Evolutionary conservation across 1,140 invertebrate genomes (phyloP).

Genomic region (Pomacea maculata): DNA sequence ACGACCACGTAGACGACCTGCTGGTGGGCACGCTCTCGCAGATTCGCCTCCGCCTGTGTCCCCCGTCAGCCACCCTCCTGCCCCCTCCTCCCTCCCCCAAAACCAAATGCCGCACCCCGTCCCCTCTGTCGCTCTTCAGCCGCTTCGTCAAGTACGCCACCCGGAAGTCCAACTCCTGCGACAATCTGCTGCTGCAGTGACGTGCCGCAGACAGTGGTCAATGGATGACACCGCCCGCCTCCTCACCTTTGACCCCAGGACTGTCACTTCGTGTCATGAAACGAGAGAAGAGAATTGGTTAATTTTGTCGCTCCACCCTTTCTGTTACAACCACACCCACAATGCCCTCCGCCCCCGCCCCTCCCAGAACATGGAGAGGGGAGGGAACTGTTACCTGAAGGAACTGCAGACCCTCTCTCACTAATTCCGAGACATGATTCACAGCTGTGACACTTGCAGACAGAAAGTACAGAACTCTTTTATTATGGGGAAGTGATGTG

Average conservation of each 20-base stretch:
- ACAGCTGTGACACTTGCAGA: not conserved
- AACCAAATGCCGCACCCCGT: conserved; percentile 26
- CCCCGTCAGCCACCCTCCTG: conserved; percentile 17
- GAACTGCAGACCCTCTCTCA: not conserved
- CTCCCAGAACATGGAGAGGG: too few species aligned
- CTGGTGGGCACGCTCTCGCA: conserved; percentile 27
- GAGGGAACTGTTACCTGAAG: not conserved
- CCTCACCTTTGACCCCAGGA: not conserved
- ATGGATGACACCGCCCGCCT: not conserved
- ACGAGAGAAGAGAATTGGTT: not conserved
- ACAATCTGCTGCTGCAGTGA: conserved; percentile 20
- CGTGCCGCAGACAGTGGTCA: not conserved
- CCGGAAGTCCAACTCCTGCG: conserved; percentile 13
- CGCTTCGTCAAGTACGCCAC: conserved; percentile 25
- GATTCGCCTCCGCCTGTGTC: conserved; percentile 27
- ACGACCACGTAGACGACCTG: conserved; percentile 74
- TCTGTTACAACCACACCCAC: not conserved
- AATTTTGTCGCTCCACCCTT: not conserved
- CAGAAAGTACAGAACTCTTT: not conserved
- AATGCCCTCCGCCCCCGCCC: not conserved
- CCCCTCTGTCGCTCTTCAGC: conserved; percentile 34
- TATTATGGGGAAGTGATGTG: too few species aligned
- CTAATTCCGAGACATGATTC: too few species aligned
- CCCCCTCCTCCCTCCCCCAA: conserved; percentile 12
- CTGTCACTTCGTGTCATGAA: not conserved